Evolutionary conservation across 2,888 invertebrate genomes (phyloP), one percentile per base, ranked within the genome.

Genomic region (Hoplodrina ambigua): DNA sequence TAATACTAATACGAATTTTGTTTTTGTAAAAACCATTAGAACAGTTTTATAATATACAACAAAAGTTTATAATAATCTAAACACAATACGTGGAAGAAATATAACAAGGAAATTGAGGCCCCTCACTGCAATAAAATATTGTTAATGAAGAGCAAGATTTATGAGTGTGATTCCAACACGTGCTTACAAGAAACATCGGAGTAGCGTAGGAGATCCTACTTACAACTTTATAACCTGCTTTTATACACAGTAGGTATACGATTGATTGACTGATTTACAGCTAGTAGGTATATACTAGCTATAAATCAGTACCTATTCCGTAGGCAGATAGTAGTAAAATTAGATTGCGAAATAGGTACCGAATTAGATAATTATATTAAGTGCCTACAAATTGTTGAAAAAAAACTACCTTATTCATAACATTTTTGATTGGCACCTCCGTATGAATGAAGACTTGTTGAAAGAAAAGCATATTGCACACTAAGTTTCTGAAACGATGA

Each of bases 171-270:
- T 46, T 53, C 3, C 25, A 46, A 53, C 57, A 25, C 15, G n/a
- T 57, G 49, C 30, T 52, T 56, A 50, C 49, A 61, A 65, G 7
- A 37, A 15, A 20, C 15, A 58, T 49, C 53, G 60, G 41, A 56
- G 63, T 37, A 33, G 57, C 50, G 80, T 77, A 52, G 80, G 64
- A 17, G 76, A 44, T 49, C 11, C 46, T 46, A 59, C 10, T 63
- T 25, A 25, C 19, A 25, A 49, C 13, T 57, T 60, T 60, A 57
- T 72, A 53, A 46, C 56, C 55, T 25, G 50, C 59, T 50, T 64
- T 52, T 4, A 19, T 50, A 77, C 46, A n/a, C n/a, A n/a, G n/a
- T n/a, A n/a, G n/a, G n/a, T n/a, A n/a, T n/a, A n/a, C n/a, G 17
- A 54, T 41, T 69, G 19, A 55, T 69, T 53, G 52, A 57, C 19